Base-by-base conservation (phyloP, 2,113 vertebrate genomes). In the Rallus limicola region DNA sequence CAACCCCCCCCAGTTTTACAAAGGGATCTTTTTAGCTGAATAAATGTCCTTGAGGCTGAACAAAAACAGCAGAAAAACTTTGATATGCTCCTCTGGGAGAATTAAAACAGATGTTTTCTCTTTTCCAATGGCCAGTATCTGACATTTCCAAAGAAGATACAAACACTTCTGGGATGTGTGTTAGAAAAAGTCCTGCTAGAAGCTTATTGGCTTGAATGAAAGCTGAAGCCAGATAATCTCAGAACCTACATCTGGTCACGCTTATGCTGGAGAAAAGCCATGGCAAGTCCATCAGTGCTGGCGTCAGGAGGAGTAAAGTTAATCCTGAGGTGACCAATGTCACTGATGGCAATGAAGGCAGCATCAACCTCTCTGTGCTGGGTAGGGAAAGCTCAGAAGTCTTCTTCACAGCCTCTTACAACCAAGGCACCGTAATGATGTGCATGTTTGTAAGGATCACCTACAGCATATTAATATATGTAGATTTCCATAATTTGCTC, bases 21-120 rank as follows among this genome's bases (percentile, higher is more conserved):
- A 85, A 94, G n/a, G n/a, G 28, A 7, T 65, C 68, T 26, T 82
- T 82, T 95, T 92, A 67, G 40, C 55, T 87, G 86, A 86, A 82
- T 78, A 79, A 62, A 53, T 5, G 42, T n/a, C 95, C 91, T 96
- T 72, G 74, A 92, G 86, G 38, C 31, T 85, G 60, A 34, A 8
- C 34, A 29, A 67, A 74, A 95, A 58, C 16, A 44, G 25, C 58
- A 70, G 16, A 40, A 70, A 81, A 79, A 65, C 23, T 55, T 42
- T 59, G 60, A 64, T 79, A 70, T 17, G 13, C 70, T 94, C 88
- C 78, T 92, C 48, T 1, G 62, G 46, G 67, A 91, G 48, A 67
- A 65, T 63, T 89, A 79, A 86, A 92, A 11, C 93, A 96, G 78
- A 13, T 53, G 94, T 97, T 97, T 97, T 76, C 88, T 70, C 36